Conservation (phyloP, 2,113 vertebrate species). For the Xyliphius kryptos region DNA sequence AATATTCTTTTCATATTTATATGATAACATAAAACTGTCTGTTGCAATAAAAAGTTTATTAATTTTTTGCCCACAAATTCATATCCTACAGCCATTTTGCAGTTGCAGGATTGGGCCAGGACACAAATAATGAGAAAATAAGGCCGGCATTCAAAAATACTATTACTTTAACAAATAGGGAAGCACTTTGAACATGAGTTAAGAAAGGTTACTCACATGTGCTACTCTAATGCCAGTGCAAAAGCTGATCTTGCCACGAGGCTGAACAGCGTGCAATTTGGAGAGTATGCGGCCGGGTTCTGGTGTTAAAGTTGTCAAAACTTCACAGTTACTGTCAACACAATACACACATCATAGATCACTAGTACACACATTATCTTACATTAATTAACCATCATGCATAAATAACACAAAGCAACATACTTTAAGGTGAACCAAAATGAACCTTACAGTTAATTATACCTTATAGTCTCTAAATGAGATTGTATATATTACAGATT, state of each 20-base stretch:
- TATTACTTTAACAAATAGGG: neutral
- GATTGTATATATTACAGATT: too few species aligned
- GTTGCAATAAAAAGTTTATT: too few species aligned
- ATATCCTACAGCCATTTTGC: too few species aligned
- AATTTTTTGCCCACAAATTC: too few species aligned
- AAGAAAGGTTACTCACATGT: slow-evolving; percentile 69
- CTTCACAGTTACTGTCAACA: slow-evolving; percentile 83
- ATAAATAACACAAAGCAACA: neutral
- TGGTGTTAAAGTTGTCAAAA: slow-evolving; percentile 88
- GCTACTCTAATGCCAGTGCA: slow-evolving; percentile 94
- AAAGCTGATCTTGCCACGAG: slow-evolving; percentile 86
- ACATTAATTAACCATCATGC: neutral
- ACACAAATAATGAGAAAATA: too few species aligned
- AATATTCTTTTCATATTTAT: too few species aligned
- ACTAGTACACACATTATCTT: neutral
- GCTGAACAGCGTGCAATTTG: slow-evolving; percentile 90
- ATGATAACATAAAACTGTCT: too few species aligned
- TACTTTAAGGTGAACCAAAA: too few species aligned
- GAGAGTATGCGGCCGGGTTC: slow-evolving; percentile 91
- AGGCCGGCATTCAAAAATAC: too few species aligned
- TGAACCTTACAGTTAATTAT: too few species aligned
- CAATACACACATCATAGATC: neutral
- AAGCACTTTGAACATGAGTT: neutral
- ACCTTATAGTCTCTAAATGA: too few species aligned
- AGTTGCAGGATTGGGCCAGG: too few species aligned